These are phyloP conservation scores for Pogonus chalceus DNA, from an alignment of 1,140 invertebrate species.

Conservation along the genomic window DNA sequence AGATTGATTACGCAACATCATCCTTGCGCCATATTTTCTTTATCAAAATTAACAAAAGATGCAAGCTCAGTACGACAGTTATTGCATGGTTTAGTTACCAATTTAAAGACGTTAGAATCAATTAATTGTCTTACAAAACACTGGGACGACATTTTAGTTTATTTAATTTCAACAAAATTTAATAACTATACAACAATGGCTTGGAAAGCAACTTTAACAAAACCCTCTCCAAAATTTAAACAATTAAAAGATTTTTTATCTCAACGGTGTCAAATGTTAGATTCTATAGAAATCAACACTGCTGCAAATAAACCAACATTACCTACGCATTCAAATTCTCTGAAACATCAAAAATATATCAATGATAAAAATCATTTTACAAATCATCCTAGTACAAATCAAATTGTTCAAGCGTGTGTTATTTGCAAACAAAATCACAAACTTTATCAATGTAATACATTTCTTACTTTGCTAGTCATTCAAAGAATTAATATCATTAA, in stretches of 20 bases:
- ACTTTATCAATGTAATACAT: no score
- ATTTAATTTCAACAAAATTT: conserved; percentile 5
- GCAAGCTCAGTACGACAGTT: conserved; percentile 20
- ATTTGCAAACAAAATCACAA: no score
- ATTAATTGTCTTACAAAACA: neutral
- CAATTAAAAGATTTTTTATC: neutral
- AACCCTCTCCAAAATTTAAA: neutral
- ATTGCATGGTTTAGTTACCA: conserved; percentile 16
- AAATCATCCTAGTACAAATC: no score
- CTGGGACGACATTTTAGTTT: neutral
- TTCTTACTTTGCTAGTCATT: no score
- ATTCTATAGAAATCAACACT: neutral
- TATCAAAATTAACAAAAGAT: conserved; percentile 17
- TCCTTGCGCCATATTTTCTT: conserved; percentile 22
- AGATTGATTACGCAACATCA: conserved; percentile 26
- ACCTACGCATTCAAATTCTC: no score
- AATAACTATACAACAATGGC: neutral
- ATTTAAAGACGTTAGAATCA: neutral
- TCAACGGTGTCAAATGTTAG: neutral
- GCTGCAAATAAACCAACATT: neutral
- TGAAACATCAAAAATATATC: no score
- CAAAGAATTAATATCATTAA: no score
- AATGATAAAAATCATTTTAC: no score
- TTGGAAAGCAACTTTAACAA: neutral
- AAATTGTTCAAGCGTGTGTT: no score